These are phyloP conservation scores for Drosophila miranda DNA, from an alignment of 1,140 invertebrate genomes.

Conservation along the genomic window DNA sequence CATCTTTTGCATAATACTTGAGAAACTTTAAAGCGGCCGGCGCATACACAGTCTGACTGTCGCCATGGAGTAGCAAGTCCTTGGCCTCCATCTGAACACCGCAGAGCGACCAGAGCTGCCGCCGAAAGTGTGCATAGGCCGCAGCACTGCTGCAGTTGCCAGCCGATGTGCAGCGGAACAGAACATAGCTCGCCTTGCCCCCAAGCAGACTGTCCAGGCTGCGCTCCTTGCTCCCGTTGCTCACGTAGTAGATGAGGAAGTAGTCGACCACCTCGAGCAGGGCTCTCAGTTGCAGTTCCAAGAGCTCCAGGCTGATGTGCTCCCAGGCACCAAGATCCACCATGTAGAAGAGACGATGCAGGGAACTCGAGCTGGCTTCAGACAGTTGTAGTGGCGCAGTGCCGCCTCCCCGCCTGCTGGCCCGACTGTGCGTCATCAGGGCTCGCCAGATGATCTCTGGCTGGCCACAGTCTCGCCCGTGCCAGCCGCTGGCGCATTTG, in stretches of 20 bases:
- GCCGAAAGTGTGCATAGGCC: slow-evolving; percentile 49
- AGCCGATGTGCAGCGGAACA: slow-evolving; percentile 47
- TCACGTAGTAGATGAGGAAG: slow-evolving; percentile 84
- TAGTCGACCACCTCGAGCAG: slow-evolving; percentile 85
- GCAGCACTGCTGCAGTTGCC: slow-evolving; percentile 45
- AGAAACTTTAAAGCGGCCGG: slow-evolving; percentile 86
- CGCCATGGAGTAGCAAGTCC: slow-evolving; percentile 85
- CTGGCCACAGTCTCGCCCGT: slow-evolving; percentile 86
- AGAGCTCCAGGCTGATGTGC: slow-evolving; percentile 83
- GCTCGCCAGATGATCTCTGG: slow-evolving; percentile 87
- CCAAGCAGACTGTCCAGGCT: slow-evolving; percentile 39
- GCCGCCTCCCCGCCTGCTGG: slow-evolving; percentile 29
- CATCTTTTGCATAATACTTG: slow-evolving; percentile 84
- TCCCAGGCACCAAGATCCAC: slow-evolving; percentile 83
- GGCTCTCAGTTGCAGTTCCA: slow-evolving; percentile 85
- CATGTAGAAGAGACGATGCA: slow-evolving; percentile 85
- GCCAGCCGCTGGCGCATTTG: slow-evolving; percentile 85
- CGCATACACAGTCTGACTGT: slow-evolving; percentile 85
- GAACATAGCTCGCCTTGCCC: slow-evolving; percentile 35
- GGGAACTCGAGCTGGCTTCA: slow-evolving; percentile 79
- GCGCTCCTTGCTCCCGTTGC: slow-evolving; percentile 37
- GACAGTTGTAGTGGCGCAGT: slow-evolving; percentile 48
- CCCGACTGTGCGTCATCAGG: slow-evolving; percentile 83
- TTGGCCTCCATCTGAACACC: slow-evolving; percentile 83
- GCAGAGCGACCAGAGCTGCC: slow-evolving; percentile 52